Percentiles rank a stretch among this genome's conserved stretches.
Evolutionary conservation across 2,888 invertebrate species (phyloP).

Genomic region (Gasteruption jaculator): DNA sequence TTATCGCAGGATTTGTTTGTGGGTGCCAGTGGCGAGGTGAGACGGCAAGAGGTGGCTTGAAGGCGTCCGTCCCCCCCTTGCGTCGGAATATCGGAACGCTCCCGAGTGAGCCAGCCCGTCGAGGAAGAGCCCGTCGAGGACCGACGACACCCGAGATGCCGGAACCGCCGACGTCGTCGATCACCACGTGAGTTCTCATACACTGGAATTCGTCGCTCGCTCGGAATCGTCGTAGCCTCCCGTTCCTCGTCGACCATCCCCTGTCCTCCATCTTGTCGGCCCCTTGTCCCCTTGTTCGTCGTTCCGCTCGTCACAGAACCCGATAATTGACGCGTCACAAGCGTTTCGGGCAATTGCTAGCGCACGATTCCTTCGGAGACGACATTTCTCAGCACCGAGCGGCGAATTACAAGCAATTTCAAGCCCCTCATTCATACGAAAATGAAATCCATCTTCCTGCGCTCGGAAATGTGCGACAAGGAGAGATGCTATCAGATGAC

Average conservation of each 20-base stretch:
- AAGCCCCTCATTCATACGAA: no score
- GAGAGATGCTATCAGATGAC: constrained; percentile 34
- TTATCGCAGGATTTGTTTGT: constrained; percentile 39
- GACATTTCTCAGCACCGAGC: neutral
- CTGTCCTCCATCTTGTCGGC: constrained; percentile 44
- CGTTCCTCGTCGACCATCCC: constrained; percentile 10
- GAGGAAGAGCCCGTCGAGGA: constrained; percentile 27
- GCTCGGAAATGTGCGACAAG: no score
- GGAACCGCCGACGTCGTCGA: constrained; percentile 40
- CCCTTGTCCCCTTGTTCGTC: constrained; percentile 42
- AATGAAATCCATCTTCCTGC: no score
- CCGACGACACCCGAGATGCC: constrained; percentile 37
- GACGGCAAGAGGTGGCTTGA: constrained; percentile 37
- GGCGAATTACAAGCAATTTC: no score
- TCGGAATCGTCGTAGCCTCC: no score
- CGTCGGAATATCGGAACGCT: no score
- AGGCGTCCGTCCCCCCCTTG: constrained; percentile 28
- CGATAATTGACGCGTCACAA: constrained; percentile 44
- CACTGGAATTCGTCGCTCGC: constrained; percentile 1
- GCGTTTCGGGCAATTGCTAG: no score
- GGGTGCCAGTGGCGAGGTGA: constrained; percentile 39
- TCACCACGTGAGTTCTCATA: constrained; percentile 44
- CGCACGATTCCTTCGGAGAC: neutral
- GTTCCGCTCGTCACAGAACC: constrained; percentile 28
- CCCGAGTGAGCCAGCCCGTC: constrained; percentile 32